phyloP scores from a whole-genome alignment of 2,113 vertebrate species.

The Cynopterus brachyotis region DNA sequence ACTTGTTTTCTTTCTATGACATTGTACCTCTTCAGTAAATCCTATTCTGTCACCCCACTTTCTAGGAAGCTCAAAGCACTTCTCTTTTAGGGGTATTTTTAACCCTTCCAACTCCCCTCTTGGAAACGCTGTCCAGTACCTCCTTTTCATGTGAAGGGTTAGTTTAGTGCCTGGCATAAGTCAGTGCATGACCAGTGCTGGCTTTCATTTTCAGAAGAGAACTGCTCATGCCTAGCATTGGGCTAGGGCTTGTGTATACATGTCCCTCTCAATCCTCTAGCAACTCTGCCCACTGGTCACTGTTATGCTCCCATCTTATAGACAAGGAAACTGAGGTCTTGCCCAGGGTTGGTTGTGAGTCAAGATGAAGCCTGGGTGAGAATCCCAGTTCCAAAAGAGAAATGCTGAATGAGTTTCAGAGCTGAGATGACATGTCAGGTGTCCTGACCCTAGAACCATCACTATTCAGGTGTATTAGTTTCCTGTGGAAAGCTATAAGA shows the following conservation, averaged over 20 bases:
- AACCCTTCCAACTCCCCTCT: background rate
- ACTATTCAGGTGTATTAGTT: background rate
- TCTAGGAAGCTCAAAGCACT: background rate
- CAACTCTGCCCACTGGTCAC: background rate
- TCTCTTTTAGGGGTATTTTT: background rate
- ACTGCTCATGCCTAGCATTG: background rate
- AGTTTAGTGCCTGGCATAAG: background rate
- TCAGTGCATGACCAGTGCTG: background rate
- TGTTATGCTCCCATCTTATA: background rate
- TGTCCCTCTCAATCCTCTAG: background rate
- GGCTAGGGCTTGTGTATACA: no score
- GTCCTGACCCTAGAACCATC: background rate
- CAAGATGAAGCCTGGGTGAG: background rate
- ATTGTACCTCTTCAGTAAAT: background rate
- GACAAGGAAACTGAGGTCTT: background rate
- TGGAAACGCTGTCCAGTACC: background rate
- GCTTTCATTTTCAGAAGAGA: background rate
- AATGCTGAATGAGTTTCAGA: background rate
- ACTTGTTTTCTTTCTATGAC: background rate
- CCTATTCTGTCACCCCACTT: background rate
- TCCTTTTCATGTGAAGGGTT: background rate
- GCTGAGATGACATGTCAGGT: fast-evolving
- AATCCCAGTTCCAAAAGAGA: background rate
- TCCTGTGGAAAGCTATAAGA: background rate
- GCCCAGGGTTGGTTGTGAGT: background rate